These are phyloP conservation scores for Helostoma temminkii DNA, from an alignment of 2,797 vertebrate genomes.

Conservation along the genomic window DNA sequence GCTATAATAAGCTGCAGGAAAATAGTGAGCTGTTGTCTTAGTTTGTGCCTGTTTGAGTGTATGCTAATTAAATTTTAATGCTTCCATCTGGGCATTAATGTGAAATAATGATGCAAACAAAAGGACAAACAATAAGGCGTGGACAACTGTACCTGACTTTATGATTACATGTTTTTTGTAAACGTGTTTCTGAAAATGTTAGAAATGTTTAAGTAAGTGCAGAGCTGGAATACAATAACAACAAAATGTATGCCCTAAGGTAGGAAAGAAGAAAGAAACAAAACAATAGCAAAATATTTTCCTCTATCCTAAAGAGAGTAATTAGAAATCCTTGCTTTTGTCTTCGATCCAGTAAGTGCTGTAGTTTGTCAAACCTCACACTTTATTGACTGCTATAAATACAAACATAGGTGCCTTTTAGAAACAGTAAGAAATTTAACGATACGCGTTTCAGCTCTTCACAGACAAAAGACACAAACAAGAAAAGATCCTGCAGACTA, in stretches of 20 bases:
- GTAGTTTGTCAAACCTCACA: constrained; percentile 36
- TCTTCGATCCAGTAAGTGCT: constrained; percentile 51
- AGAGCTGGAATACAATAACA: constrained; percentile 37
- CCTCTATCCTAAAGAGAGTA: constrained; percentile 20
- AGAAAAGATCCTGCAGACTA: constrained; percentile 13
- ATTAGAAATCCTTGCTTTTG: constrained; percentile 54
- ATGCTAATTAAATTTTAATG: constrained; percentile 70
- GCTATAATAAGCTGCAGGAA: constrained; percentile 57
- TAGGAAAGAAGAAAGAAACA: constrained; percentile 6
- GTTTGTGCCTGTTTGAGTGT: constrained; percentile 45
- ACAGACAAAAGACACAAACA: constrained; percentile 28
- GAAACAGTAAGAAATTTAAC: constrained; percentile 31
- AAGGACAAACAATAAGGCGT: constrained; percentile 47
- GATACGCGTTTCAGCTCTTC: constrained; percentile 29
- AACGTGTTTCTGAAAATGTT: constrained; percentile 38
- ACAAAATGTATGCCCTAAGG: constrained; percentile 49
- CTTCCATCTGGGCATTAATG: constrained; percentile 64
- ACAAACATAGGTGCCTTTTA: constrained; percentile 32
- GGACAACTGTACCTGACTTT: constrained; percentile 32
- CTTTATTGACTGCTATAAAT: constrained; percentile 31
- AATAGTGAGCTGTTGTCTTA: constrained; percentile 51
- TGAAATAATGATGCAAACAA: constrained; percentile 58
- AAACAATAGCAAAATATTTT: constrained; percentile 60
- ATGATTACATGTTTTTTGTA: constrained; percentile 47
- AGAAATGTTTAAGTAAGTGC: constrained; percentile 26